Conservation (phyloP, 2,888 invertebrate genomes). For the Alsophila aescularia region DNA sequence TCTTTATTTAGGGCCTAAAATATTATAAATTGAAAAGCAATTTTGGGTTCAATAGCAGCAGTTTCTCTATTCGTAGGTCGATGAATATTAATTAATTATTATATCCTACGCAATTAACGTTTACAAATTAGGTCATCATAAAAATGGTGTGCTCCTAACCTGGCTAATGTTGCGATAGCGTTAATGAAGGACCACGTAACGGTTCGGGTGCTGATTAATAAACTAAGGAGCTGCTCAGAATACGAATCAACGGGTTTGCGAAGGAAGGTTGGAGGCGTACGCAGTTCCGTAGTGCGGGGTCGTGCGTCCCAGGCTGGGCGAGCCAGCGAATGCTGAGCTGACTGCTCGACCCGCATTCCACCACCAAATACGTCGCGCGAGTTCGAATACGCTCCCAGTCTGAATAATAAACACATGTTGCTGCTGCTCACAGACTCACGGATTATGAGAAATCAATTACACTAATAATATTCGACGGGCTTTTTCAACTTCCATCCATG, state of each 20-base stretch:
- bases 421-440: slow-evolving; percentile 46
- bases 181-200: slow-evolving; percentile 58
- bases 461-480: too few species aligned
- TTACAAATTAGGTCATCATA: slow-evolving; percentile 44
- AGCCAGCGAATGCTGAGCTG: slow-evolving; percentile 11
- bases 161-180: slow-evolving; percentile 49
- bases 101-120: slow-evolving; percentile 27
- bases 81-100: slow-evolving; percentile 26
- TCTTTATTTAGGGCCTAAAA: background rate
- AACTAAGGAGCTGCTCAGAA: slow-evolving; percentile 46
- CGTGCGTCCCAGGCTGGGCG: slow-evolving; percentile 27
- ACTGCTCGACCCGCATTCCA: slow-evolving; percentile 64
- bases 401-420: slow-evolving; percentile 69
- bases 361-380: slow-evolving; percentile 70
- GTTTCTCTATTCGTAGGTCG: slow-evolving; percentile 10
- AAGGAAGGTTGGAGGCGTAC: slow-evolving; percentile 43
- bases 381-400: slow-evolving; percentile 55
- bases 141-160: slow-evolving; percentile 51
- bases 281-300: slow-evolving; percentile 63
- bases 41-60: slow-evolving; percentile 16
- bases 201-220: slow-evolving; percentile 53
- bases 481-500: too few species aligned
- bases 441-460: slow-evolving; percentile 51
- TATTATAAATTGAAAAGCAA: slow-evolving; percentile 16
- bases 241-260: slow-evolving; percentile 61